Conservation (phyloP, 2,888 invertebrate genomes). For the Polyploca ridens region DNA sequence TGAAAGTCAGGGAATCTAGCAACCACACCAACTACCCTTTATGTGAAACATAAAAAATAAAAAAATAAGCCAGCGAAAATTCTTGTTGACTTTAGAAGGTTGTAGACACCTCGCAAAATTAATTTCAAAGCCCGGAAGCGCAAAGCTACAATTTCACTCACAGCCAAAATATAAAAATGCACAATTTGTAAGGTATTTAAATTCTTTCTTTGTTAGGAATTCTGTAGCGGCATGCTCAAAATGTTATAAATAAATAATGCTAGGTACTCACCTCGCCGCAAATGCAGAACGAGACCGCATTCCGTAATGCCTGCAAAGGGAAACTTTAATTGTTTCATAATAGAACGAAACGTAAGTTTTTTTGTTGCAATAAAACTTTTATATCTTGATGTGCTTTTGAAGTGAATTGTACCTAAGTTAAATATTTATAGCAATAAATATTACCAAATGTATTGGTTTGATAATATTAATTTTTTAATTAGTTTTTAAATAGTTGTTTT, state of each 20-base stretch:
- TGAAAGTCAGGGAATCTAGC: background rate
- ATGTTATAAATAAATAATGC: constrained; percentile 36
- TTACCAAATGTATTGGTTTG: too few relatives aligned
- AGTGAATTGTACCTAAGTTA: too few relatives aligned
- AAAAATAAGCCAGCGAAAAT: background rate
- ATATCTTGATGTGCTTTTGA: background rate
- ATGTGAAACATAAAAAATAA: background rate
- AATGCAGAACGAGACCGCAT: constrained; percentile 9
- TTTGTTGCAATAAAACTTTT: background rate
- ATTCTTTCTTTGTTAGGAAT: constrained; percentile 26
- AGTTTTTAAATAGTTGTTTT: too few relatives aligned
- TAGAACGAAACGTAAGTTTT: constrained; percentile 5
- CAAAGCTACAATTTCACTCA: constrained; percentile 38
- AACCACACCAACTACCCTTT: background rate
- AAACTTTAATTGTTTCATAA: constrained; percentile 24
- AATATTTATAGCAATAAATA: too few relatives aligned
- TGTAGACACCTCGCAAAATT: constrained; percentile 8
- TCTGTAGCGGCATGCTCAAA: constrained; percentile 25
- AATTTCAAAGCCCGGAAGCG: background rate
- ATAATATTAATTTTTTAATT: too few relatives aligned
- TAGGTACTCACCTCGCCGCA: constrained; percentile 10
- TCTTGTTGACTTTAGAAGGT: background rate
- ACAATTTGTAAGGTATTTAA: constrained; percentile 36
- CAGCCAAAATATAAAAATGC: constrained; percentile 42
- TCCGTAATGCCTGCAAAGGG: constrained; percentile 15